These are phyloP conservation scores for Macrophya annulata DNA, from an alignment of 2,888 invertebrate genomes.

Conservation along the genomic window DNA sequence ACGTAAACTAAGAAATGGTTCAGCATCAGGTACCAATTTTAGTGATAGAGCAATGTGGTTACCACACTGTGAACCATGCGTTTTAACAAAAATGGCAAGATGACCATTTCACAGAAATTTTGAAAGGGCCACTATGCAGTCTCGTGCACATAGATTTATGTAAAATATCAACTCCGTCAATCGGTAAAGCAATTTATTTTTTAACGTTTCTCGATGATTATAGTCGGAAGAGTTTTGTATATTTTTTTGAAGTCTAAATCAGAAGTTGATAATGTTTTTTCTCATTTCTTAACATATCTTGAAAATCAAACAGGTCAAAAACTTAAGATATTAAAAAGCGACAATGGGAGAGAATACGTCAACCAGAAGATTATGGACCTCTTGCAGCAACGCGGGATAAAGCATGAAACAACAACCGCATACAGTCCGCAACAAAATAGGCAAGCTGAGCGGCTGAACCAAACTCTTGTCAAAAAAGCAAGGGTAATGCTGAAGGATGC, in stretches of 20 bases:
- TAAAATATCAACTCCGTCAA: slow-evolving; percentile 72
- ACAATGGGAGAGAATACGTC: slow-evolving; percentile 58
- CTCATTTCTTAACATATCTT: slow-evolving; percentile 57
- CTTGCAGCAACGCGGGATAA: slow-evolving; percentile 60
- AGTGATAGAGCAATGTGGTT: background rate
- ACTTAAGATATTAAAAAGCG: slow-evolving; percentile 63
- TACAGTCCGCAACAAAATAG: slow-evolving; percentile 61
- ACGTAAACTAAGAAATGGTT: slow-evolving; percentile 35
- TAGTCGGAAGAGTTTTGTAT: slow-evolving; percentile 62
- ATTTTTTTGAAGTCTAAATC: slow-evolving; percentile 63
- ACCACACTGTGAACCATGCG: slow-evolving; percentile 61
- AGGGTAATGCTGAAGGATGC: slow-evolving; percentile 66
- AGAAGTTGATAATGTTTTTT: slow-evolving; percentile 63
- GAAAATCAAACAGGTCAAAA: slow-evolving; percentile 59
- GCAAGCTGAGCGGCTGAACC: slow-evolving; percentile 57
- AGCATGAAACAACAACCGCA: slow-evolving; percentile 58
- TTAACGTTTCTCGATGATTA: slow-evolving; percentile 74
- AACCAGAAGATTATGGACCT: slow-evolving; percentile 63
- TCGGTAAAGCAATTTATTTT: slow-evolving; percentile 73
- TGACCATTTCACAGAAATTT: slow-evolving; percentile 63
- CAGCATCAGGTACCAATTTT: slow-evolving; percentile 39
- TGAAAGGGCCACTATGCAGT: slow-evolving; percentile 66
- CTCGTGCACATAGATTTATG: slow-evolving; percentile 74
- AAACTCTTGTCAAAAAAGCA: slow-evolving; percentile 57
- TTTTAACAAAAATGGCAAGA: no score